Conservation (phyloP, 2,888 invertebrate species). For the Caradrina kadenii region DNA sequence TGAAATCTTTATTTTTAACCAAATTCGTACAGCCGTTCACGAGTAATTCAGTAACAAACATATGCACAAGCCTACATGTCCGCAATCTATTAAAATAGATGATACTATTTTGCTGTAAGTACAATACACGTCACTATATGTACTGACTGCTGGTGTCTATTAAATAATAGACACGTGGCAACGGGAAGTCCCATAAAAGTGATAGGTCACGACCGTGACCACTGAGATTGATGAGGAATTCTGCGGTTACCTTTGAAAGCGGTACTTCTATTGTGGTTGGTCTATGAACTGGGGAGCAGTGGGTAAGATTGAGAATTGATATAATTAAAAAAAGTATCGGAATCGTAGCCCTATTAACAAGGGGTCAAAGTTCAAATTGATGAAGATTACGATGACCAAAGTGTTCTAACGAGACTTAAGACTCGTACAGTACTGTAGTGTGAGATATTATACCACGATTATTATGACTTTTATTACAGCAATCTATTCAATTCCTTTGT, state of each 20-base stretch:
- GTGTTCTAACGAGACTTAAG: not conserved
- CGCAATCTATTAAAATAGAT: not conserved
- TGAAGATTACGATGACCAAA: not conserved
- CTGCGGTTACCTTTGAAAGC: slow-evolving; percentile 1
- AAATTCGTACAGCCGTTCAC: not conserved
- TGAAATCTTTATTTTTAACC: not conserved
- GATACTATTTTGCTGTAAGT: not conserved
- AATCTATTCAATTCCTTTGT: too few relatives aligned
- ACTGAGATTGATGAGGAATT: slow-evolving; percentile 21
- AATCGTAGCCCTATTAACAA: not conserved
- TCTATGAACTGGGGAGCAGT: not conserved
- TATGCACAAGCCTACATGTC: not conserved
- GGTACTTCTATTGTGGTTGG: slow-evolving; percentile 6
- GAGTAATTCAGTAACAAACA: not conserved
- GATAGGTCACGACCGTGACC: slow-evolving; percentile 34
- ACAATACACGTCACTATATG: not conserved
- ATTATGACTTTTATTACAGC: too few relatives aligned
- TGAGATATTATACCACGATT: too few relatives aligned
- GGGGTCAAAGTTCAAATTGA: slow-evolving; percentile 12
- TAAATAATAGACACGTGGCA: slow-evolving; percentile 18
- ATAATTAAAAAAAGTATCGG: not conserved
- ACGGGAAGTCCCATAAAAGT: slow-evolving; percentile 46
- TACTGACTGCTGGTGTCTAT: too few relatives aligned
- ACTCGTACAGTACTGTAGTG: too few relatives aligned
- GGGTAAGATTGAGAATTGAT: slow-evolving; percentile 1